Evolutionary conservation across 1,140 invertebrate species (phyloP).

Genomic region (Solenopsis invicta): DNA sequence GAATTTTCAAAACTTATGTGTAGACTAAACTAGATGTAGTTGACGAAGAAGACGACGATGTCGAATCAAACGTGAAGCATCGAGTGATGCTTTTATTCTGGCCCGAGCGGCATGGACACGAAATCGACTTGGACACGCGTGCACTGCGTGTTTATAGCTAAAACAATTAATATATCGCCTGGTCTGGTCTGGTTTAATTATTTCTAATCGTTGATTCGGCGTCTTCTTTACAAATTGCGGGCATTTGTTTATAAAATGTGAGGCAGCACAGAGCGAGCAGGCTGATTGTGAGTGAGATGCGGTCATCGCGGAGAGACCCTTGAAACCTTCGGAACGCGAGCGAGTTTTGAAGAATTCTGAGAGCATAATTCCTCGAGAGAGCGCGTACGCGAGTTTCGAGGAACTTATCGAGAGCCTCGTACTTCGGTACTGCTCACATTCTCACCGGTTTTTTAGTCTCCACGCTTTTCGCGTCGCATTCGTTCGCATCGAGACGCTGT

Average conservation of each 20-base stretch:
- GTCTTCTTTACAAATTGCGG: not conserved
- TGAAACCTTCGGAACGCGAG: no score
- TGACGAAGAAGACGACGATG: not conserved
- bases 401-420: no score
- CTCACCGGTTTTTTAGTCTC: not conserved
- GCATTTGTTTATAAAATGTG: not conserved
- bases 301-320: no score
- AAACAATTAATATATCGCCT: not conserved
- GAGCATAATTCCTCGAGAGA: no score
- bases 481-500: not conserved
- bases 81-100: not conserved
- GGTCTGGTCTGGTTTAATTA: no score
- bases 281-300: no score
- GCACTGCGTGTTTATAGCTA: not conserved
- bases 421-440: no score
- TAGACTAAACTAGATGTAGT: not conserved
- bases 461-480: not conserved
- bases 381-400: no score
- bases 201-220: not conserved
- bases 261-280: rapidly evolving
- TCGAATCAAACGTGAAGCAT: not conserved
- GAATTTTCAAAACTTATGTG: no score
- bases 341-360: no score
- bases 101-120: not conserved
- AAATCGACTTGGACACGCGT: not conserved